Base-by-base conservation (phyloP, 2,888 invertebrate species). In the Thera britannica region DNA sequence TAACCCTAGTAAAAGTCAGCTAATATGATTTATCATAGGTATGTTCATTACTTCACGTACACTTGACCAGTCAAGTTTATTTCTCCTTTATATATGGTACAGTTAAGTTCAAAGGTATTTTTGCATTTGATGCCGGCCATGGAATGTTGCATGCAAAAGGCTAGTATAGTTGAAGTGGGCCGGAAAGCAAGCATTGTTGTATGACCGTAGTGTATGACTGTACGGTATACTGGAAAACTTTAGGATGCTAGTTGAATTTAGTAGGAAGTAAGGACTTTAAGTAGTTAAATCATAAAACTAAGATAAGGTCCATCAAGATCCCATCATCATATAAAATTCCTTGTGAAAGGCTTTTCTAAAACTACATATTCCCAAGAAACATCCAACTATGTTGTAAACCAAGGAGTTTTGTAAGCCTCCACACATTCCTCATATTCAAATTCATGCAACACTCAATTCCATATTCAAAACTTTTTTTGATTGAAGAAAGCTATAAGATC, bases 141-240 rank as follows among this genome's bases (percentile, higher is more conserved):
- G 79, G 80, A 82, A 82, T 82, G 81, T 87, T 81, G 87, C 89
- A 88, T 86, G 87, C 82, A 78, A 83, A 82, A 79, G 77, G 81
- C 82, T 79, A 85, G 82, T 86, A 84, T 83, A 78, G 78, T 82
- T 80, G 67, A 67, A 68, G 68, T 69, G 59, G 68, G 58, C 51
- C 70, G 73, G 72, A 72, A 75, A 70, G 68, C 74, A 65, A 71
- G 79, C 75, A 80, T 76, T 70, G 75, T 75, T 65, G 59, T 77
- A 78, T 72, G 76, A 72, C 74, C 75, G 77, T 65, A 74, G 69
- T 78, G 75, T 74, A 78, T 75, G 71, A 72, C 77, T 79, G 75
- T 73, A 75, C 75, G 49, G 60, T 65, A 71, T 66, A 67, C 66
- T 70, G 71, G 74, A 71, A 75, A 74, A 72, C 72, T 67, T 63